These are phyloP conservation scores for Belonocnema kinseyi DNA, from an alignment of 1,140 invertebrate genomes.

Conservation along the genomic window DNA sequence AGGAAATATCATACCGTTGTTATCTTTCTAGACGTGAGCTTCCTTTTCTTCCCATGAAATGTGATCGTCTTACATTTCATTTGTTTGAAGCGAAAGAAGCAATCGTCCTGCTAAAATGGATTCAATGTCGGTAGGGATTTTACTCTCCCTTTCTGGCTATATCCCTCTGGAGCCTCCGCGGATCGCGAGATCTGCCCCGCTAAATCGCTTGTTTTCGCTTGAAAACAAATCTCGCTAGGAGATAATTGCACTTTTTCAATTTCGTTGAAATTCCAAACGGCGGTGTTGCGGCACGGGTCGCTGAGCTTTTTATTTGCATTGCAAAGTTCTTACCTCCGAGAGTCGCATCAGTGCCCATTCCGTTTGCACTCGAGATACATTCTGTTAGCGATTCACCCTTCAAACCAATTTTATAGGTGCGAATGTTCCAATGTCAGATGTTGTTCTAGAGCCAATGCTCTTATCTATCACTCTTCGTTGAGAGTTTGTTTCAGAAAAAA, in stretches of 20 bases:
- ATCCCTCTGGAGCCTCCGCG: background rate
- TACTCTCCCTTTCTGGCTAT: constrained; percentile 14
- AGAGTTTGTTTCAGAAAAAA: too few relatives aligned
- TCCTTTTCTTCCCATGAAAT: constrained; percentile 1
- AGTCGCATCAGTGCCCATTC: constrained; percentile 16
- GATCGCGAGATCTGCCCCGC: constrained; percentile 10
- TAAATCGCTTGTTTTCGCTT: constrained; percentile 36
- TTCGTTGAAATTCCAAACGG: constrained; percentile 53
- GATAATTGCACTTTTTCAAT: constrained; percentile 55
- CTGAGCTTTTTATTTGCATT: constrained; percentile 42
- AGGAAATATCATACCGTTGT: background rate
- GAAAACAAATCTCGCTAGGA: constrained; percentile 34
- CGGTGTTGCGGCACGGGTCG: constrained; percentile 43
- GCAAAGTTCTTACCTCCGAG: constrained; percentile 38
- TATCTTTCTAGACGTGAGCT: background rate
- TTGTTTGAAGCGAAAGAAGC: constrained; percentile 24
- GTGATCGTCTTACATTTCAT: constrained; percentile 18
- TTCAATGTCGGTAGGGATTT: constrained; percentile 26
- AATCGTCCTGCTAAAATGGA: constrained; percentile 21
- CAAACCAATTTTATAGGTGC: background rate
- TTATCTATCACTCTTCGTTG: too few relatives aligned
- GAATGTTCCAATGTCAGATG: background rate
- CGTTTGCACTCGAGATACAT: constrained; percentile 4
- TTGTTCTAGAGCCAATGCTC: too few relatives aligned
- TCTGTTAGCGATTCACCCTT: constrained; percentile 18